These are phyloP conservation scores for Dasypolia templi DNA, from an alignment of 2,888 invertebrate genomes.

Conservation along the genomic window DNA sequence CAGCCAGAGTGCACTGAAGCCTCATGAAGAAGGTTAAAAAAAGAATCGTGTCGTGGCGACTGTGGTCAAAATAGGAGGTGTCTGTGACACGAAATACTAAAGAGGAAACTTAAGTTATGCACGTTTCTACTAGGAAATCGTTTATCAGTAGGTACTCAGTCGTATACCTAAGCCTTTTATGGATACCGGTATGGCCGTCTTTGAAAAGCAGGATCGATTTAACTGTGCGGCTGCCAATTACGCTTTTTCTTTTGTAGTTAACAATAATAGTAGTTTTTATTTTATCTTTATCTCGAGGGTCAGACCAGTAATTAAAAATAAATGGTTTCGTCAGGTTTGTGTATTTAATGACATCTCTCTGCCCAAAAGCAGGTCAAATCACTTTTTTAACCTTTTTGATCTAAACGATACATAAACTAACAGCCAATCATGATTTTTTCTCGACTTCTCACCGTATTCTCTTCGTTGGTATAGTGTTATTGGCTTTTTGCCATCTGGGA, in stretches of 20 bases:
- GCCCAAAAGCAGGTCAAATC: background rate
- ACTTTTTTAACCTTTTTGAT: background rate
- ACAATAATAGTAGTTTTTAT: background rate
- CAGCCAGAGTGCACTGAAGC: background rate
- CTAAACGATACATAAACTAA: background rate
- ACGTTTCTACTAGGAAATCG: constrained; percentile 19
- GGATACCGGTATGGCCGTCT: constrained; percentile 27
- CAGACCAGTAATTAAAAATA: constrained; percentile 24
- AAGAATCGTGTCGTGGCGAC: background rate
- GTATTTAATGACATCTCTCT: background rate
- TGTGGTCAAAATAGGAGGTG: too few relatives aligned
- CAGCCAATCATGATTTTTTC: too few relatives aligned
- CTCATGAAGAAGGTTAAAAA: background rate
- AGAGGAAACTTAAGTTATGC: background rate
- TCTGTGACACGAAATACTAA: background rate
- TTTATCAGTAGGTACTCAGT: constrained; percentile 38
- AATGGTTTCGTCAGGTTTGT: background rate
- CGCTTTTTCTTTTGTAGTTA: background rate
- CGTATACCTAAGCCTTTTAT: constrained; percentile 34
- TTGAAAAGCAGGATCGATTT: constrained; percentile 47
- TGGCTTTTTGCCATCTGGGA: background rate
- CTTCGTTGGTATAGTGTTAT: too few relatives aligned
- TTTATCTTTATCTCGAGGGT: constrained; percentile 10
- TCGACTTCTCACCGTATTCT: too few relatives aligned
- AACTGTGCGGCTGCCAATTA: constrained; percentile 20